A percentile compares a stretch with the other conserved stretches of the same genome.
Conservation (phyloP, 2,888 invertebrate genomes). For the Lasioglossum calceatum region DNA sequence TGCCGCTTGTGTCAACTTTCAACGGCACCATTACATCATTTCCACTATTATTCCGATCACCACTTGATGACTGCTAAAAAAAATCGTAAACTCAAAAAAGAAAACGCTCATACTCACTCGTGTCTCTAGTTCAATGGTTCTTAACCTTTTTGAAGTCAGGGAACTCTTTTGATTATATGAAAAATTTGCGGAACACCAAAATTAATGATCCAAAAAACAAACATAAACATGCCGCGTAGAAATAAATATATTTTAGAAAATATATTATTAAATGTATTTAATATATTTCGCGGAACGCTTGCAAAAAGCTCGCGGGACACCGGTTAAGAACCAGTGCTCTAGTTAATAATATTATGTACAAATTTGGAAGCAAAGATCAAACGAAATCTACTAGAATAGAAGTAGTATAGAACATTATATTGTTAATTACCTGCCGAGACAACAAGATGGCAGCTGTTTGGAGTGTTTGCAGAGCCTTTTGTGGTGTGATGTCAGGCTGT, state of each 20-base stretch:
- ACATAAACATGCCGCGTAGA: too few relatives aligned
- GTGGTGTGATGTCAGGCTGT: slow-evolving; percentile 85
- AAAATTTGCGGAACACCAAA: too few relatives aligned
- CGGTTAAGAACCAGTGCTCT: too few relatives aligned
- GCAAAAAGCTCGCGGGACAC: too few relatives aligned
- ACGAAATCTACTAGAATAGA: neutral
- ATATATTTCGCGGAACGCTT: too few relatives aligned
- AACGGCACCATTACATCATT: slow-evolving; percentile 84
- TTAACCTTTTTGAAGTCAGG: too few relatives aligned
- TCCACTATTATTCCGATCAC: slow-evolving; percentile 78
- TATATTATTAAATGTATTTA: too few relatives aligned
- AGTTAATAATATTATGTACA: neutral
- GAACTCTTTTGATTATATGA: too few relatives aligned
- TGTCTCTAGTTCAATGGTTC: neutral
- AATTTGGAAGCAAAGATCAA: too few relatives aligned
- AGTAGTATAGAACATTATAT: neutral
- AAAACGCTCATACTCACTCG: neutral
- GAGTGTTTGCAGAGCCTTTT: slow-evolving; percentile 86
- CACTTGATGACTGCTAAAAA: slow-evolving; percentile 79
- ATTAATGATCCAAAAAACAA: too few relatives aligned
- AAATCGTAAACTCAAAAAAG: slow-evolving; percentile 25
- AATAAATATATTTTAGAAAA: too few relatives aligned
- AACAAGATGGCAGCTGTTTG: slow-evolving; percentile 84
- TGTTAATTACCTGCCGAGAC: slow-evolving; percentile 81
- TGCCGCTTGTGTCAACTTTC: slow-evolving; percentile 85